A percentile compares a stretch with the other conserved stretches of the same genome.
phyloP scores from a whole-genome alignment of 2,888 invertebrate genomes.

The Silvanus unidentatus region DNA sequence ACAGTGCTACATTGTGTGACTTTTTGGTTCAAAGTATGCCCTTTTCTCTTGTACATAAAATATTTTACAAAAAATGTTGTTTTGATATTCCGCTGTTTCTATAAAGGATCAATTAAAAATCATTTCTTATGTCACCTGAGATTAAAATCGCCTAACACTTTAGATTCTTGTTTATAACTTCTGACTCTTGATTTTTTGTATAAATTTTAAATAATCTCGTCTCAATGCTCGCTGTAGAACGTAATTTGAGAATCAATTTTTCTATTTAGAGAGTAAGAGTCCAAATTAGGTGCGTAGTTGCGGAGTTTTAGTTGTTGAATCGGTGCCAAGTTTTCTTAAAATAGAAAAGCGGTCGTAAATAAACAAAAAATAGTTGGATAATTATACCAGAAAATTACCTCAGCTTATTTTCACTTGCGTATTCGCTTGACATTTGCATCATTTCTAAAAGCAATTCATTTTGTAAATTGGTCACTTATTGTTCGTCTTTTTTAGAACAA shows the following conservation, averaged over 20 bases:
- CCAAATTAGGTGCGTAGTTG: conserved; percentile 29
- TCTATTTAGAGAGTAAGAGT: conserved; percentile 10
- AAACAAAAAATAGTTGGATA: conserved; percentile 1
- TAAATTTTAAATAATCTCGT: no score
- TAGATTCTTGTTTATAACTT: no score
- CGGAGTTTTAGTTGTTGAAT: neutral
- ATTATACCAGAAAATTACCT: neutral
- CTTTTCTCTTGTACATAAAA: no score
- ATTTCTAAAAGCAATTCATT: neutral
- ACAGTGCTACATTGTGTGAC: conserved; percentile 1
- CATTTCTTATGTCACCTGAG: no score
- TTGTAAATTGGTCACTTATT: no score
- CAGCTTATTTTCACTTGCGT: neutral
- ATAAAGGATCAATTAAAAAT: no score
- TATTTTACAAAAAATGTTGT: no score
- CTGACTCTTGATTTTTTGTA: no score
- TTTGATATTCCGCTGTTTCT: no score
- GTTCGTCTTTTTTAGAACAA: conserved; percentile 58
- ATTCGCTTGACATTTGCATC: neutral
- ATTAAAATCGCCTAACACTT: no score
- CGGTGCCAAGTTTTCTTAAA: conserved; percentile 4
- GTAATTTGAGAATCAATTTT: conserved; percentile 10
- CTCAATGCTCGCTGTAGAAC: no score
- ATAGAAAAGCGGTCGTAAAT: conserved; percentile 1
- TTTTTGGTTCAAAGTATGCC: conserved; percentile 1